Base-by-base conservation (phyloP, 2,797 vertebrate genomes). In the Australoheros facetus region DNA sequence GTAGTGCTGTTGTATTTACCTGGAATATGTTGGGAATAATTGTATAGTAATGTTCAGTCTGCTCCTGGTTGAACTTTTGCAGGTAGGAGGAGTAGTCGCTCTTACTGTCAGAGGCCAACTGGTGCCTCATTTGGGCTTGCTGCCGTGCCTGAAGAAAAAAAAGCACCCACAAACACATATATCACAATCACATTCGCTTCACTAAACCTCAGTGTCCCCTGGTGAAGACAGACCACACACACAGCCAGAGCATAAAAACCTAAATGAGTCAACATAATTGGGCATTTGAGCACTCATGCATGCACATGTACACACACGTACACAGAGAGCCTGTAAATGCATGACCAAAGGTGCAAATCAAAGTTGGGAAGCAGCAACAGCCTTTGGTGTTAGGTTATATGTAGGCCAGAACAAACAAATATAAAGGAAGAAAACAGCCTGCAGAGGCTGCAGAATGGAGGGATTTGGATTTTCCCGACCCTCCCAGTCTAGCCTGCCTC, bases 21-120 rank as follows among this genome's bases (percentile, higher is more conserved):
- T 98, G 98, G 89, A 98, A 99, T 89, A 98, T 97, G 91, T 79
- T 96, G 81, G 98, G 98, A 89, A 99, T 97, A 87, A 97, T 89
- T 3, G 96, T 97, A 76, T 96, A 96, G 92, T 99, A 99, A 96
- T 98, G 97, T 3, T 98, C 97, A 7, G 96, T 97, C 91, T 99
- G 98, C 88, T 99, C 97, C 10, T 95, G 96, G 96, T 99, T 99
- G 94, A 98, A 99, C 88, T 96, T 99, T 79, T 98, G 98, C 69
- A 99, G 95, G 87, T 92, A 95, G 45, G 96, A 93, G 5, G 96
- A 96, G 82, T 99, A 99, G 17, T 99, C 98, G 0, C 84, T 92
- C 93, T 98, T 99, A 94, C 98, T 98, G 85, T 99, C 98, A 37
- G 96, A 80, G 4, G 98, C 97, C 97, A 99, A 97, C 90, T 99